phyloP scores from a whole-genome alignment of 2,113 vertebrate species.

The Engystomops pustulosus region DNA sequence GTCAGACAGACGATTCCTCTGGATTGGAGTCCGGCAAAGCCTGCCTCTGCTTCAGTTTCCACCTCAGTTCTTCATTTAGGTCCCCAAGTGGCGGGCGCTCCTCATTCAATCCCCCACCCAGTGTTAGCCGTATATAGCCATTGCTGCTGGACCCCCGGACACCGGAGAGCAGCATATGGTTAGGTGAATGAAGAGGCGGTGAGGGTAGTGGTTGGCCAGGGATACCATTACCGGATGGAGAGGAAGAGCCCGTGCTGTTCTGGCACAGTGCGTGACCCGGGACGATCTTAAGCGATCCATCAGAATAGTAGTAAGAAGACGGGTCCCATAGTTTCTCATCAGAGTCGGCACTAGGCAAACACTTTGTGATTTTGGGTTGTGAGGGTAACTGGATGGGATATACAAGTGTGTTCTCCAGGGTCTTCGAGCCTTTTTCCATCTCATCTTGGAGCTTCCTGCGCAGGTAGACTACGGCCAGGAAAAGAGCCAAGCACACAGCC shows the following conservation, averaged over 20 bases:
- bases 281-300: constrained; percentile 95
- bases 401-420: constrained; percentile 88
- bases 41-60: constrained; percentile 88
- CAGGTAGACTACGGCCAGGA: constrained; percentile 84
- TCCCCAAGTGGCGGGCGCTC: constrained; percentile 82
- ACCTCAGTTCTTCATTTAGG: constrained; percentile 74
- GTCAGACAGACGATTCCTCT: constrained; percentile 94
- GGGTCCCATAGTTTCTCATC: constrained; percentile 94
- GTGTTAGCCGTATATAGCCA: constrained; percentile 93
- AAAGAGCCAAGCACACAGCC: constrained; percentile 82
- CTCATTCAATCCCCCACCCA: constrained; percentile 80
- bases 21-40: constrained; percentile 94
- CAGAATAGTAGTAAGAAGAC: constrained; percentile 91
- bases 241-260: constrained; percentile 74
- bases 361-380: constrained; percentile 82
- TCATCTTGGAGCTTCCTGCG: constrained; percentile 86
- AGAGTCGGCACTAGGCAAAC: constrained; percentile 83
- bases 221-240: constrained; percentile 77
- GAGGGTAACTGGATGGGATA: constrained; percentile 94
- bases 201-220: constrained; percentile 91
- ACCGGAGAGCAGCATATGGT: constrained; percentile 89
- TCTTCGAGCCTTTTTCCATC: constrained; percentile 85
- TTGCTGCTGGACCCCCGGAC: constrained; percentile 90
- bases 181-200: constrained; percentile 77
- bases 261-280: constrained; percentile 89